A percentile compares a stretch with the other conserved stretches of the same genome.
Conservation (phyloP, 2,888 invertebrate genomes). For the Polydrusus cervinus region DNA sequence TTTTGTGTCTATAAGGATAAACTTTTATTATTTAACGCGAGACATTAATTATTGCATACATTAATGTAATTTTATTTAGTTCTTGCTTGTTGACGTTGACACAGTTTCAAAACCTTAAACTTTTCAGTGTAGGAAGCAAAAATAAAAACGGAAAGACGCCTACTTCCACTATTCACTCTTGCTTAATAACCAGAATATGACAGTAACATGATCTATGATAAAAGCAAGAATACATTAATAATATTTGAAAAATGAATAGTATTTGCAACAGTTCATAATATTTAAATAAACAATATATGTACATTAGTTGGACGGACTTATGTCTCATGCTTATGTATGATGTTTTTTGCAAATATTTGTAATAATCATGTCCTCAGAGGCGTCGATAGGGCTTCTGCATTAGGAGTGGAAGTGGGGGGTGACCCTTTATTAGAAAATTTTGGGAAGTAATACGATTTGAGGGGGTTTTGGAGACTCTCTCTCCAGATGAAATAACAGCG, state of each 20-base stretch:
- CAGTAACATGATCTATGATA: slow-evolving; percentile 17
- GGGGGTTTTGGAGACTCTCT: too few species aligned
- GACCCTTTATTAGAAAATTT: too few species aligned
- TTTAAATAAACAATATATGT: too few species aligned
- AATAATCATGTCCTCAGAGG: too few species aligned
- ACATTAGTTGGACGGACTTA: too few species aligned
- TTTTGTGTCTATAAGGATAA: slow-evolving; percentile 11
- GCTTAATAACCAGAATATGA: slow-evolving; percentile 29
- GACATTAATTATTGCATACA: neutral
- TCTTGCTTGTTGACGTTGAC: slow-evolving; percentile 27
- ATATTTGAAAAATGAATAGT: slow-evolving; percentile 1
- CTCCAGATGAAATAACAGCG: too few species aligned
- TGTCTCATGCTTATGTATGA: too few species aligned
- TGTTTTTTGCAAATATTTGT: too few species aligned
- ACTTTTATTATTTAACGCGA: slow-evolving; percentile 4
- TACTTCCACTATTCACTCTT: slow-evolving; percentile 33
- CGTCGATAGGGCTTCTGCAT: too few species aligned
- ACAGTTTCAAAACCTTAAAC: slow-evolving; percentile 32
- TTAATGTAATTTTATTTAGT: slow-evolving; percentile 6
- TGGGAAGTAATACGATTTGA: too few species aligned
- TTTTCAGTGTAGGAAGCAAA: slow-evolving; percentile 40
- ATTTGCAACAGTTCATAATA: neutral
- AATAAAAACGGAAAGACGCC: slow-evolving; percentile 47
- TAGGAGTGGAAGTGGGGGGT: too few species aligned
- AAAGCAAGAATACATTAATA: slow-evolving; percentile 17